Evolutionary conservation across 2,888 invertebrate genomes (phyloP), one percentile per base, ranked within the genome.

Genomic region (Xanthorhoe spadicearia): DNA sequence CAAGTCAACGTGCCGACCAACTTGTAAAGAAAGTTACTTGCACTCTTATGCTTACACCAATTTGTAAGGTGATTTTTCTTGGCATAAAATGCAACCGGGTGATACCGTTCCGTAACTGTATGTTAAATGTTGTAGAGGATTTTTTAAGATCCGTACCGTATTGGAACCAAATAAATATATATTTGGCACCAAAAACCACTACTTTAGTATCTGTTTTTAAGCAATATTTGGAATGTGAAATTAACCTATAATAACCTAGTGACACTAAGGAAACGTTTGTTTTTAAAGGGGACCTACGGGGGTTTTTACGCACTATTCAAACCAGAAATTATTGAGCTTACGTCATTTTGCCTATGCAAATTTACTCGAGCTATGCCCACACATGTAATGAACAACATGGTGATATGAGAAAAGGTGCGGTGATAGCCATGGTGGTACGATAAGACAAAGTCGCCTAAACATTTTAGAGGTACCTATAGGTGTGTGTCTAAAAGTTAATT

Each of bases 21-120:
- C 76, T 69, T 70, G 76, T 77, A 74, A 84, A 82, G 88, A 90
- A 89, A 89, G 90, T 87, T 77, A 71, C 76, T 78, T 75, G 75
- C 75, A 73, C 74, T 75, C 73, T 74, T 74, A 66, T 50, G 48
- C 49, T 54, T 60, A 63, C 62, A 59, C 68, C 63, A 64, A 72
- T 75, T 75, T 71, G 69, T 70, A 73, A 63, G 62, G 68, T 69
- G 57, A 72, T 54, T 65, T 63, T 69, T 68, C 69, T 35, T 54
- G 61, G 64, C 35, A 64, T 66, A 52, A 59, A 35, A 53, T 68
- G 66, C 65, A 53, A 57, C 49, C 56, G 57, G 28, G 15, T 65
- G 28, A 43, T 60, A 52, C 56, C n/a, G 56, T 61, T 50, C 3
- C 8, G n/a, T 17, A 28, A 51, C 62, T 43, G 51, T n/a, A n/a